Evolutionary conservation across 2,797 vertebrate species (phyloP).

Genomic region (Chloroceryle amazona): DNA sequence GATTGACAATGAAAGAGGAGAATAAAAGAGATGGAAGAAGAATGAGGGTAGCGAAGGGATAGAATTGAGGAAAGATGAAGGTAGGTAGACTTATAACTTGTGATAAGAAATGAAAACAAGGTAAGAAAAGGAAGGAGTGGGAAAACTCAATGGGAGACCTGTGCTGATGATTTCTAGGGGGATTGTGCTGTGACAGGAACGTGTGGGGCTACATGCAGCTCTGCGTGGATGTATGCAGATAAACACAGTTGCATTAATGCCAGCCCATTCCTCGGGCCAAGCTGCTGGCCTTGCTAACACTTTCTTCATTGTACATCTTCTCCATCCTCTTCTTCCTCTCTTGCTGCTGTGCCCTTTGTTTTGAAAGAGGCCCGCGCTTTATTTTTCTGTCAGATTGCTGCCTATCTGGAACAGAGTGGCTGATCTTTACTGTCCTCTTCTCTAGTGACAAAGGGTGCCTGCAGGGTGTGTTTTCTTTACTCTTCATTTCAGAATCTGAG

Average conservation of each 20-base stretch:
- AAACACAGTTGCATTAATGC: neutral
- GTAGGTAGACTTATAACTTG: neutral
- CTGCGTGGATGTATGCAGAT: neutral
- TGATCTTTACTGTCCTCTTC: neutral
- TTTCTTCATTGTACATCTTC: neutral
- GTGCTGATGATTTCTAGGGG: neutral
- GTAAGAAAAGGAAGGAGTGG: neutral
- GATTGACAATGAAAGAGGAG: neutral
- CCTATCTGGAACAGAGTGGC: rapidly evolving
- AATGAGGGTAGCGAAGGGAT: neutral
- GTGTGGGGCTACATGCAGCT: neutral
- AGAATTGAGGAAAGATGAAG: rapidly evolving
- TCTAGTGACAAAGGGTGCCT: neutral
- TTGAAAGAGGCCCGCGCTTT: neutral
- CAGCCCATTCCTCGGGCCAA: neutral
- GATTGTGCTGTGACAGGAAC: rapidly evolving
- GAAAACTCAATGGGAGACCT: neutral
- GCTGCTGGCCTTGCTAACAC: neutral
- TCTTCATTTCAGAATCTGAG: neutral
- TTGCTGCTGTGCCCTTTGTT: neutral
- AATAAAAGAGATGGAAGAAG: neutral
- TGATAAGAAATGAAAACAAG: neutral
- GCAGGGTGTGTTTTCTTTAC: neutral
- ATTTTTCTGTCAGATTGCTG: neutral
- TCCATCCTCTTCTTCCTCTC: neutral